Percentiles rank a stretch among this genome's conserved stretches.
These are phyloP conservation scores for Podarcis muralis DNA, from an alignment of 2,113 vertebrate genomes.

Conservation along the genomic window DNA sequence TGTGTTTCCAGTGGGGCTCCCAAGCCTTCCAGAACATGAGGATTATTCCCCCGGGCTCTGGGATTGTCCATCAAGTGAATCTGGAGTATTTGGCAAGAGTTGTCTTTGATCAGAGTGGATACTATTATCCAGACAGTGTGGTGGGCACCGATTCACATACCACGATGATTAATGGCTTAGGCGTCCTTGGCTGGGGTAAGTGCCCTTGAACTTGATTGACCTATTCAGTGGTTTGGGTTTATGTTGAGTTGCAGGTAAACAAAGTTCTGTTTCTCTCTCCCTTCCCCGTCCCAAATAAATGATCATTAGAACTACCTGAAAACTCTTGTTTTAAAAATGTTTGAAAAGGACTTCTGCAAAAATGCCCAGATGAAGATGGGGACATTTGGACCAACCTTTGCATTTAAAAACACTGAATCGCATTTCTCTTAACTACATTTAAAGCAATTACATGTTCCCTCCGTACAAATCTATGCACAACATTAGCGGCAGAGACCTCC, in stretches of 20 bases:
- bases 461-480: neutral
- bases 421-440: neutral
- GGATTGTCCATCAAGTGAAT: slow-evolving; percentile 98
- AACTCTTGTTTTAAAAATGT: neutral
- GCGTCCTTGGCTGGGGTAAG: slow-evolving; percentile 97
- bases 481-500: neutral
- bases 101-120: slow-evolving; percentile 88
- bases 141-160: slow-evolving; percentile 98
- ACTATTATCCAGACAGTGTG: slow-evolving; percentile 93
- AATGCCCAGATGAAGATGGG: neutral
- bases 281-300: no score
- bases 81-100: slow-evolving; percentile 95
- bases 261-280: neutral
- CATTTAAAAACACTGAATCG: no score
- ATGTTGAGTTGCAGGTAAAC: neutral
- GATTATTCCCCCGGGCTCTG: slow-evolving; percentile 96
- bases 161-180: slow-evolving; percentile 97
- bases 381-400: neutral
- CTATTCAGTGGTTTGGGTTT: neutral
- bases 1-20: slow-evolving; percentile 90
- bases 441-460: neutral
- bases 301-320: neutral
- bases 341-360: neutral
- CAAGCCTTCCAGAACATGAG: slow-evolving; percentile 94
- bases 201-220: neutral